These are phyloP conservation scores for Temnothorax curvispinosus DNA, from an alignment of 1,140 invertebrate species.

Conservation along the genomic window DNA sequence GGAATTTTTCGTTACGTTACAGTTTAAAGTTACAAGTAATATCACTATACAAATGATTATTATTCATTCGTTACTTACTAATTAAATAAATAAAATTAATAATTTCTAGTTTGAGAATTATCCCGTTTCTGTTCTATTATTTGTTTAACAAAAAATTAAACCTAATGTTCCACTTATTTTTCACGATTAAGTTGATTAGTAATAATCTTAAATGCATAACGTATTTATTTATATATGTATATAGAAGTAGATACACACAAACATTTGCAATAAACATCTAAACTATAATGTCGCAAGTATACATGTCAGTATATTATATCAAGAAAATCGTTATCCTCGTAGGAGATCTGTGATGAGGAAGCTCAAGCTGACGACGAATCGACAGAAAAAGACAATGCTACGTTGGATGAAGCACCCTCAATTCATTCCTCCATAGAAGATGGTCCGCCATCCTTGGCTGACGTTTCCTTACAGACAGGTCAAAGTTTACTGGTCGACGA, in stretches of 20 bases:
- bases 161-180: too few relatives aligned
- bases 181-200: neutral
- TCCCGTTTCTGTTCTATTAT: neutral
- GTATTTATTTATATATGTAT: neutral
- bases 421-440: conserved; percentile 77
- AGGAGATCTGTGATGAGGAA: conserved; percentile 77
- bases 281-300: neutral
- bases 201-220: neutral
- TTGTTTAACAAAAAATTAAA: conserved; percentile 25
- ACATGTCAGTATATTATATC: neutral
- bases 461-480: conserved; percentile 84
- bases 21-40: neutral
- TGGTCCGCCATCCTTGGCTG: conserved; percentile 78
- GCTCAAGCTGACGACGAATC: conserved; percentile 70
- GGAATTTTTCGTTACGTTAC: neutral
- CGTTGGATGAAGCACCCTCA: conserved; percentile 81
- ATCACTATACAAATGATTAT: neutral
- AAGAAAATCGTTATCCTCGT: conserved; percentile 61
- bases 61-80: neutral
- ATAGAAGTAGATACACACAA: neutral
- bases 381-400: conserved; percentile 76
- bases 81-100: conserved; percentile 10
- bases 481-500: conserved; percentile 80
- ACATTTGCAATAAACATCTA: neutral
- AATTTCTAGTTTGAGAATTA: neutral